These are phyloP conservation scores for Plutella xylostella DNA, from an alignment of 2,888 invertebrate genomes.

Conservation along the genomic window DNA sequence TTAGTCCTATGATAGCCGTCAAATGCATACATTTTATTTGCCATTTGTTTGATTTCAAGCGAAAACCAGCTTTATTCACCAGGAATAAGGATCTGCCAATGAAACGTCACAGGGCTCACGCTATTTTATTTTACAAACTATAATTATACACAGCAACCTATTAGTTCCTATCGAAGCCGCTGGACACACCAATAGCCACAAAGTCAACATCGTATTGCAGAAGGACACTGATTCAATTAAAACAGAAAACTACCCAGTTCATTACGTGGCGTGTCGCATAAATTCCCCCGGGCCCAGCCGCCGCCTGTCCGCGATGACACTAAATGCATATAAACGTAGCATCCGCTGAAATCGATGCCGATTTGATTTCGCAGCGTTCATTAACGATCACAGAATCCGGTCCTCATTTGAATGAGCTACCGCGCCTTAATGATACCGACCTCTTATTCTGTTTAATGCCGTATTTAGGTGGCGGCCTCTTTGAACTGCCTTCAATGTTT, in stretches of 20 bases:
- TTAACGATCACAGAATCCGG: conserved; percentile 65
- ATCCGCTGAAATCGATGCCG: conserved; percentile 55
- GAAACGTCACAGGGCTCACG: too few species aligned
- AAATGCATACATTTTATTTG: too few species aligned
- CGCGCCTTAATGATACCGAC: conserved; percentile 58
- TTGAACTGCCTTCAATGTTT: conserved; percentile 43
- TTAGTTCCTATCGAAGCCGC: too few species aligned
- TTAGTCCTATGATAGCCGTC: too few species aligned
- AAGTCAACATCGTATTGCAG: too few species aligned
- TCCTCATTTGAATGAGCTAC: conserved; percentile 62
- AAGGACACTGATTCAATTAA: background rate
- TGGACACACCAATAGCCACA: too few species aligned
- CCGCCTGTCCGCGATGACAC: conserved; percentile 36
- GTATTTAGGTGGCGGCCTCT: conserved; percentile 59
- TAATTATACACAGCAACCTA: too few species aligned
- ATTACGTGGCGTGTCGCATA: conserved; percentile 2
- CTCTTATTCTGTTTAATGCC: conserved; percentile 56
- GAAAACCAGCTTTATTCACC: too few species aligned
- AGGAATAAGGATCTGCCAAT: too few species aligned
- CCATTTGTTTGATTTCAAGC: too few species aligned
- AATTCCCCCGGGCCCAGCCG: background rate
- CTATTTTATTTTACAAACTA: too few species aligned
- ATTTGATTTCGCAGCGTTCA: conserved; percentile 66
- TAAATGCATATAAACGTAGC: conserved; percentile 55
- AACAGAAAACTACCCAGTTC: background rate